These are phyloP conservation scores for Drosophila tanythrix DNA, from an alignment of 2,888 invertebrate species.

Conservation along the genomic window DNA sequence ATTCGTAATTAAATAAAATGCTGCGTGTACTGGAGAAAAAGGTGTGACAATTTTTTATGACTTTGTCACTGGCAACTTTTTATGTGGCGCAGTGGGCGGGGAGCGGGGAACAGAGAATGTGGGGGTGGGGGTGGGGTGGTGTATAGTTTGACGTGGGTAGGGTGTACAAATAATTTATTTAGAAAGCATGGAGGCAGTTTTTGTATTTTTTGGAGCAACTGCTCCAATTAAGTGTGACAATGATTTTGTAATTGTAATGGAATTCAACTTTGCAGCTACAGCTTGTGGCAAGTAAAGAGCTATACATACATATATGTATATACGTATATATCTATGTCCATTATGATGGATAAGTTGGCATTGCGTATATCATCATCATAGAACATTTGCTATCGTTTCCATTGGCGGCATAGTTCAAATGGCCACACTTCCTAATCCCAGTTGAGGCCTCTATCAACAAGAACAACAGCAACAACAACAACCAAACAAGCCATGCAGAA, in stretches of 20 bases:
- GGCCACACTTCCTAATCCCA: constrained; percentile 82
- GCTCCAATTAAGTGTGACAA: constrained; percentile 23
- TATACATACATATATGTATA: background rate
- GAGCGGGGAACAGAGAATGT: background rate
- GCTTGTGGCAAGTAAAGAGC: background rate
- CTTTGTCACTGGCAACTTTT: constrained; percentile 73
- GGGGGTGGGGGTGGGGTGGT: background rate
- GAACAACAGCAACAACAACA: constrained; percentile 19
- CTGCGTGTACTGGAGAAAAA: constrained; percentile 48
- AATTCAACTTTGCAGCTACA: background rate
- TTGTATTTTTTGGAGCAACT: background rate
- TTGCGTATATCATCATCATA: constrained; percentile 25
- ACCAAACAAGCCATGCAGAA: background rate
- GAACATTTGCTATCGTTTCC: constrained; percentile 30
- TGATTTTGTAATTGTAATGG: constrained; percentile 38
- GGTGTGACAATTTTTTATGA: constrained; percentile 82
- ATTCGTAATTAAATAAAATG: constrained; percentile 74
- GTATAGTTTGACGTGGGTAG: background rate
- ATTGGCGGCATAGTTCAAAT: constrained; percentile 65
- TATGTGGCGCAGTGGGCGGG: background rate
- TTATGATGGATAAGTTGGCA: constrained; percentile 69
- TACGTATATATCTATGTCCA: background rate
- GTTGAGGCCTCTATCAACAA: constrained; percentile 82
- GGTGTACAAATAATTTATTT: constrained; percentile 59
- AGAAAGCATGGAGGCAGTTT: constrained; percentile 17